A percentile compares a stretch with the other conserved stretches of the same genome.
These are phyloP conservation scores for Turdus rufiventris DNA, from an alignment of 2,113 vertebrate species.

Conservation along the genomic window DNA sequence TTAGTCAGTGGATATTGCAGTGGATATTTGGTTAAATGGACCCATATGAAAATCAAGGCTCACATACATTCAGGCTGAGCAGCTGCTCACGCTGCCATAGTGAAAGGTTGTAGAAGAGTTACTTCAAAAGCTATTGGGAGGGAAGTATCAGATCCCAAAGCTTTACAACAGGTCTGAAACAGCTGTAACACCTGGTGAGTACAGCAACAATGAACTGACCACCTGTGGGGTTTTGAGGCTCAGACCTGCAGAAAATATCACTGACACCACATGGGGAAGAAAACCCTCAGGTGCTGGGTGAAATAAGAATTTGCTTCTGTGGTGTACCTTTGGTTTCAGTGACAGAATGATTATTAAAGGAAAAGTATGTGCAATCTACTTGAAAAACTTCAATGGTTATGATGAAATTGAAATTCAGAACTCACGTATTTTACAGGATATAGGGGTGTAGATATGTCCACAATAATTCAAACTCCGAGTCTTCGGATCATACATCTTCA, in stretches of 20 bases:
- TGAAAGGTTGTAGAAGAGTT: background rate
- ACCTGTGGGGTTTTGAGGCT: background rate
- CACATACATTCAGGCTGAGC: accelerated
- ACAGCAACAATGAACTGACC: background rate
- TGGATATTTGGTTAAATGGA: background rate
- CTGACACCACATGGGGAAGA: background rate
- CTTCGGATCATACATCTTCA: conserved; percentile 99
- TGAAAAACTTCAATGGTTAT: background rate
- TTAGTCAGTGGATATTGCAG: background rate
- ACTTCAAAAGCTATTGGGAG: background rate
- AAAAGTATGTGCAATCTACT: background rate
- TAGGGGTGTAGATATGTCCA: conserved; percentile 99
- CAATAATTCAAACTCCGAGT: conserved; percentile 99
- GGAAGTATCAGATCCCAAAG: background rate
- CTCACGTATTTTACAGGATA: conserved; percentile 99
- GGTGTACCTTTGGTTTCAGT: background rate
- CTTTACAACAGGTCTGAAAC: background rate
- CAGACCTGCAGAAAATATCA: background rate
- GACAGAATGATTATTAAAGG: background rate
- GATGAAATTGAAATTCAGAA: background rate
- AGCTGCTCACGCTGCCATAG: background rate
- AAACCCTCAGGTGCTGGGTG: background rate
- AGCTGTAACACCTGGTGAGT: background rate
- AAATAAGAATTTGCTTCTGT: background rate
- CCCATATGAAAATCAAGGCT: background rate